Conservation (phyloP, 2,797 vertebrate species). For the Tiaroga cobitis region DNA sequence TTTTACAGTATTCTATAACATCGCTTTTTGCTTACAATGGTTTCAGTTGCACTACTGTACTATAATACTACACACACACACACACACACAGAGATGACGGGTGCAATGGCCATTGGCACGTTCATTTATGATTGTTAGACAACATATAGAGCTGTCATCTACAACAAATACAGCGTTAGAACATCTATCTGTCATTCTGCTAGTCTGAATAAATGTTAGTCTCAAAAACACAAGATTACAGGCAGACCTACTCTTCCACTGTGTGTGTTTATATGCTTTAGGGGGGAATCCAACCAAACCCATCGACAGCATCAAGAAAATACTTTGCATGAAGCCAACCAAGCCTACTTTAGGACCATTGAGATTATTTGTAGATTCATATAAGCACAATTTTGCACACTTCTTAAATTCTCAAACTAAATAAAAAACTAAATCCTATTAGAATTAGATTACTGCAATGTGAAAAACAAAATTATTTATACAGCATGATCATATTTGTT, state of each 20-base stretch:
- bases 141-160: constrained; percentile 82
- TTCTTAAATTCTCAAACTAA: background rate
- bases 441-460: background rate
- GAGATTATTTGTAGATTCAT: background rate
- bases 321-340: background rate
- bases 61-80: constrained; percentile 85
- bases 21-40: constrained; percentile 64
- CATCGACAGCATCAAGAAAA: background rate
- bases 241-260: background rate
- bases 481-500: background rate
- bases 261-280: background rate
- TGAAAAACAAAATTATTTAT: background rate
- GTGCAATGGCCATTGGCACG: constrained; percentile 96
- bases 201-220: constrained; percentile 78
- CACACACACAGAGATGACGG: constrained; percentile 85
- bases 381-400: background rate
- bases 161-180: constrained; percentile 88
- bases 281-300: background rate
- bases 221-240: background rate
- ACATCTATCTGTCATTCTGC: constrained; percentile 73
- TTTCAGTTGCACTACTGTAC: constrained; percentile 84
- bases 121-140: constrained; percentile 89
- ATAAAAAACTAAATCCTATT: background rate
- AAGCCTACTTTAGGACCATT: background rate
- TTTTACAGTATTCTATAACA: constrained; percentile 66